phyloP scores from a whole-genome alignment of 2,888 invertebrate species.

The Thysanoteuthis rhombus region DNA sequence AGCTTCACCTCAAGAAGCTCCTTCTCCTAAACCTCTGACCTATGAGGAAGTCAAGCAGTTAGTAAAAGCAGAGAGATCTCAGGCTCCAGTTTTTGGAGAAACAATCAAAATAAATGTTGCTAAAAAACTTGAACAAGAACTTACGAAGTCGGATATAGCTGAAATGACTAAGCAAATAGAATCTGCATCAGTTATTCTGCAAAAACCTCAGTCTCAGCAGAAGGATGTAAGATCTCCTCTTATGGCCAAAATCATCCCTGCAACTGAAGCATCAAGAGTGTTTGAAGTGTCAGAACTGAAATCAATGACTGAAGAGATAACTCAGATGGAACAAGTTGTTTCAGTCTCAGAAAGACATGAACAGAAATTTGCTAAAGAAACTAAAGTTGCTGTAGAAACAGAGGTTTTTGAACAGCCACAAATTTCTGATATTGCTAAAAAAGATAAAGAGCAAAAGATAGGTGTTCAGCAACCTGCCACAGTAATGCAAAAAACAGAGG shows the following conservation, averaged over 20 bases:
- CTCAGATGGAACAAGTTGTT: not conserved
- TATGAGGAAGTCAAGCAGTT: slow-evolving; percentile 1
- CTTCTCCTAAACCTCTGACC: slow-evolving; percentile 49
- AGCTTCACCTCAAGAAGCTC: slow-evolving; percentile 69
- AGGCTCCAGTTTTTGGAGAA: not conserved
- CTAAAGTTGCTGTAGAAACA: not conserved
- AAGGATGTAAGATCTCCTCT: slow-evolving; percentile 17
- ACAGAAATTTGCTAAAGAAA: not conserved
- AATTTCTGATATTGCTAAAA: not conserved
- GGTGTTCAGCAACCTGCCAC: slow-evolving; percentile 35
- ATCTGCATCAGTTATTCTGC: not conserved
- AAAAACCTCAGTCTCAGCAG: not conserved
- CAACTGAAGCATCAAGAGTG: not conserved
- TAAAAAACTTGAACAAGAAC: not conserved
- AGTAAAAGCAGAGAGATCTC: not conserved
- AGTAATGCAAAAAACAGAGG: slow-evolving; percentile 35
- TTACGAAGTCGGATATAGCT: not conserved
- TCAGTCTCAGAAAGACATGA: not conserved
- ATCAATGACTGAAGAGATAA: not conserved
- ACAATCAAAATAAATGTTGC: not conserved
- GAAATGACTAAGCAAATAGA: not conserved
- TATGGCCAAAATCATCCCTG: not conserved
- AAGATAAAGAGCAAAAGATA: slow-evolving; percentile 13
- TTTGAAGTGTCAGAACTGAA: not conserved
- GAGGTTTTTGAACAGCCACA: not conserved